Evolutionary conservation across 2,113 vertebrate genomes (phyloP).

Genomic region (Salminus brasiliensis): DNA sequence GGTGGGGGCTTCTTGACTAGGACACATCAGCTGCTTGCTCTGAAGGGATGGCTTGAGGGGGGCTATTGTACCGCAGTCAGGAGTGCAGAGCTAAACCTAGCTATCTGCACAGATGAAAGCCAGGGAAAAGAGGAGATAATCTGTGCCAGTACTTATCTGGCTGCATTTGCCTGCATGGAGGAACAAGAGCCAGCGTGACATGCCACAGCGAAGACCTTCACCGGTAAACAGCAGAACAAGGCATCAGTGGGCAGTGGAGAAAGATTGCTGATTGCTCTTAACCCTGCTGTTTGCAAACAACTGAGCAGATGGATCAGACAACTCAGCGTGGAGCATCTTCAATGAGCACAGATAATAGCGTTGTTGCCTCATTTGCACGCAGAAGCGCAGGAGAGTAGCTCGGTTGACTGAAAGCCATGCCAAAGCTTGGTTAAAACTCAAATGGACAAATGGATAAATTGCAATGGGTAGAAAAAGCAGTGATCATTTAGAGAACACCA

Average conservation of each 20-base stretch:
- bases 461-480: neutral
- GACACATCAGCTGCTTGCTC: neutral
- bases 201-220: neutral
- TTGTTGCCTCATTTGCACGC: neutral
- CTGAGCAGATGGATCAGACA: neutral
- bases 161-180: neutral
- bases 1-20: neutral
- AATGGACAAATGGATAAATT: neutral
- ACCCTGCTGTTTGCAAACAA: neutral
- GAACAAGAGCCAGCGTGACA: neutral
- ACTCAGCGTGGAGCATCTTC: conserved; percentile 8
- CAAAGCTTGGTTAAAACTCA: neutral
- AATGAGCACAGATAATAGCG: neutral
- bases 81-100: conserved; percentile 12
- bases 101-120: neutral
- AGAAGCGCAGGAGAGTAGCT: no score
- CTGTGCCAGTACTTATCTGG: neutral
- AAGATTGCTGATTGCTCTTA: neutral
- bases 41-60: neutral
- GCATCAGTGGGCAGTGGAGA: neutral
- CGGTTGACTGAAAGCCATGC: neutral
- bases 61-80: conserved; percentile 4
- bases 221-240: conserved; percentile 6
- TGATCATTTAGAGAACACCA: neutral
- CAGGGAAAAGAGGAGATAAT: neutral